Conservation (phyloP, 53 echinoderm and acorn worm genomes). For the Stichopus horrens region DNA sequence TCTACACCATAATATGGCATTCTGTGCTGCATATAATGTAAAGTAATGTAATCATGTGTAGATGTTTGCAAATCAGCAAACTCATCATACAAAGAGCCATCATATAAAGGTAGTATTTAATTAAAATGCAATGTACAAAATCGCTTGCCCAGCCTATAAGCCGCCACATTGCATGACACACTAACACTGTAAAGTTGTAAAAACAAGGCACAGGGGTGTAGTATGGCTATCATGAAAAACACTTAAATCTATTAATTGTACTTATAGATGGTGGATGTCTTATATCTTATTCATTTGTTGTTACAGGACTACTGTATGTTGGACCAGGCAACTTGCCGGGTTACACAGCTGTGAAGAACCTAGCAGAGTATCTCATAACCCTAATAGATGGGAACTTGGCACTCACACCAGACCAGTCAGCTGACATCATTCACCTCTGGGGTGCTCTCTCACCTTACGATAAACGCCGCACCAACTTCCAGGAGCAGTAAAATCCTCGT, state of each 20-base stretch:
- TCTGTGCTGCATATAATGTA: no score
- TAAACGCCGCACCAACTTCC: slow-evolving; percentile 39
- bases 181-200: no score
- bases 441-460: slow-evolving; percentile 33
- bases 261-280: not conserved
- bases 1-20: no score
- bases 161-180: no score
- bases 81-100: no score
- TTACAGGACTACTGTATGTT: slow-evolving; percentile 41
- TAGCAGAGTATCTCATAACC: slow-evolving; percentile 45
- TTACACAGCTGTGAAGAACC: slow-evolving; percentile 46
- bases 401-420: slow-evolving; percentile 32
- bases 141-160: no score
- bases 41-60: no score
- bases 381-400: slow-evolving; percentile 48
- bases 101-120: no score
- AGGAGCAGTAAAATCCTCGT: slow-evolving; percentile 28
- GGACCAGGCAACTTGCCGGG: slow-evolving; percentile 55
- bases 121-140: no score
- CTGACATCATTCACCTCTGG: slow-evolving; percentile 42
- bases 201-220: not conserved
- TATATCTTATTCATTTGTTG: slow-evolving; percentile 45
- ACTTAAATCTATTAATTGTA: not conserved
- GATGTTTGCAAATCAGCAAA: no score
- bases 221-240: not conserved